Evolutionary conservation across 53 echinoderm and acorn worm species (phyloP), one percentile per base, ranked within the genome.

Genomic region (Henricia sp.): DNA sequence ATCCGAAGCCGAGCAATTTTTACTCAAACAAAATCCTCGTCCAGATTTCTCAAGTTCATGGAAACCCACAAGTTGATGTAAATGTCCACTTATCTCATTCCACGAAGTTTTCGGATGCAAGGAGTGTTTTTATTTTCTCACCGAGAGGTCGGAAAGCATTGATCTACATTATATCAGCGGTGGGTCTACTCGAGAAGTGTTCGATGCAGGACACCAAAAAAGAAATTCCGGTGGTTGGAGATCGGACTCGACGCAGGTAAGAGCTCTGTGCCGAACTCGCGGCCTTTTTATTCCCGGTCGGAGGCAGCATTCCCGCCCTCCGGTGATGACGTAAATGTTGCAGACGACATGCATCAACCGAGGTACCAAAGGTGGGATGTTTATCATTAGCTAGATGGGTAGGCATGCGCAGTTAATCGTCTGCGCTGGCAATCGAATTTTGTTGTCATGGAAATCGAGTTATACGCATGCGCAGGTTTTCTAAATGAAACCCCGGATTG

Each of bases 231-330:
- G 59, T 27, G 40, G 76, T 59, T 59, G 59, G 76, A 59, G 76
- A 38, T 48, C 27, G 14, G 46, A 9, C 23, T 34, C 28, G 51
- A 52, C 51, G 21, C 76, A 40, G 76, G 76, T 76, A 76, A 57
- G 76, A 76, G 74, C 20, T 57, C 42, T 12, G 39, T 36, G 38
- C 55, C 26, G 25, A 12, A 30, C 59, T 40, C 27, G 59, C 84
- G 84, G 84, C 52, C 71, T 84, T 84, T 84, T 84, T 84, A 84
- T 84, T 84, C 84, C 60, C 33, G 37, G 46, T 58, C 32, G 84
- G 71, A 41, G 58, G 27, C 43, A 16, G 67, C 37, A 84, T 84
- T 76, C 58, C 84, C 84, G 50, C 84, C 84, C 84, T 84, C 58
- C 70, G 84, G 84, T 71, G 70, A 40, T 71, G 71, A 84, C 71